phyloP scores from a whole-genome alignment of 2,888 invertebrate species.

The Drosophila lacicola region DNA sequence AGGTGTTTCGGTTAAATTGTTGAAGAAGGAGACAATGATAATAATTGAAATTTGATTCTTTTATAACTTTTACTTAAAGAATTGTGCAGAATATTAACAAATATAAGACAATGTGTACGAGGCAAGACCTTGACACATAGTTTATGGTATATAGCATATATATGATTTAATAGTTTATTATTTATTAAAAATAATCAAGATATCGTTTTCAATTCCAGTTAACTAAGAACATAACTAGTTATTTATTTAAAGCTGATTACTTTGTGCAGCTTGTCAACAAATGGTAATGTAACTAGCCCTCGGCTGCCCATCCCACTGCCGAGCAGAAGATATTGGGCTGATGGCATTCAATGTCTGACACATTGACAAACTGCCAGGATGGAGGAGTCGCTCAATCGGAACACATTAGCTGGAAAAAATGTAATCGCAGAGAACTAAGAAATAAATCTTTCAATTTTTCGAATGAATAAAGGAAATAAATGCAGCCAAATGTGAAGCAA shows the following conservation, averaged over 20 bases:
- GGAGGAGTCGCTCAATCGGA: constrained; percentile 70
- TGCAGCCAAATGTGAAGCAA: constrained; percentile 76
- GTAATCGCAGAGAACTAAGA: constrained; percentile 76
- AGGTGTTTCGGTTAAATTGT: not conserved
- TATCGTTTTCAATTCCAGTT: not conserved
- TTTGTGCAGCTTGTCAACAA: constrained; percentile 61
- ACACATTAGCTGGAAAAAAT: constrained; percentile 74
- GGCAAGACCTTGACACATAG: not conserved
- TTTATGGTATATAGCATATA: too few species aligned
- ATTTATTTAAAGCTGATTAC: constrained; percentile 61
- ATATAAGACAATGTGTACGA: too few species aligned
- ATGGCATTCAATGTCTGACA: constrained; percentile 60
- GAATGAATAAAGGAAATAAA: constrained; percentile 72
- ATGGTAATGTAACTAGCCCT: constrained; percentile 23
- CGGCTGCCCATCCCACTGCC: not conserved
- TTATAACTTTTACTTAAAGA: not conserved
- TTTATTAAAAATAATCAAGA: not conserved
- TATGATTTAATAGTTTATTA: too few species aligned
- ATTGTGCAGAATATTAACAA: too few species aligned
- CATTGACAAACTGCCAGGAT: constrained; percentile 71
- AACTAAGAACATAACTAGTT: not conserved
- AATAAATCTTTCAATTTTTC: constrained; percentile 84
- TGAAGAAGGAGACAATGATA: not conserved
- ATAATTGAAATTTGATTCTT: not conserved
- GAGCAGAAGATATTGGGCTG: constrained; percentile 21